Base-by-base conservation (phyloP, 2,113 vertebrate species). In the Malurus cyaneus region DNA sequence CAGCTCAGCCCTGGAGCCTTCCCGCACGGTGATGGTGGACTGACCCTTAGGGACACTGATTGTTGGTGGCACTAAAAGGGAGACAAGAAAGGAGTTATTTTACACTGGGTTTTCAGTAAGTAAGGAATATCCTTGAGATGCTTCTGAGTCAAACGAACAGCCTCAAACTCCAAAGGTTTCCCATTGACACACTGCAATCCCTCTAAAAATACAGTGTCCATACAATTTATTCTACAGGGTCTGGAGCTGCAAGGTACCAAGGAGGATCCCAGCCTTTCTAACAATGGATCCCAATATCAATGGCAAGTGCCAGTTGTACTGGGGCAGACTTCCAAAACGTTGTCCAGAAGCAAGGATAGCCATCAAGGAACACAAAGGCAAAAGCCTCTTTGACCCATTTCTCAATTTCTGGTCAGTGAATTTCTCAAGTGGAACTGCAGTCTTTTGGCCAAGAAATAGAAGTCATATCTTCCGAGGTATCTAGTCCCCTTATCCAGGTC, bases 21-120 rank as follows among this genome's bases (percentile, higher is more conserved):
- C 99, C 13, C 98, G 98, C 39, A 98, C 99, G 0, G 97, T 99
- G 85, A 99, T 96, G 88, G 97, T 88, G 8, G 98, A 97, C 62
- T 98, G 98, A 53, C 98, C 99, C 31, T 98, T 96, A n/a, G 99
- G 99, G 28, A 99, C 98, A 5, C 97, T 97, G 96, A 99, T 97
- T 52, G 98, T 97, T 18, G 99, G 99, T 19, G 99, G 99, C 53
- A 99, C 99, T 99, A 92, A 8, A 70, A 84, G 41, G 39, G 56
- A 96, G 59, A 81, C 26, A 83, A 91, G 39, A 85, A 64, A 52
- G 25, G 52, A 83, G 44, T 24, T 0, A 2, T 89, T 91, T 93
- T 61, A 76, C 16, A 61, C 12, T 0, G 3, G 4, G 28, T 65
- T 85, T 85, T 52, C 91, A 88, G 32, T 6, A 29, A 60, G 54